Conservation (phyloP, 1,140 invertebrate genomes). For the Maconellicoccus hirsutus region DNA sequence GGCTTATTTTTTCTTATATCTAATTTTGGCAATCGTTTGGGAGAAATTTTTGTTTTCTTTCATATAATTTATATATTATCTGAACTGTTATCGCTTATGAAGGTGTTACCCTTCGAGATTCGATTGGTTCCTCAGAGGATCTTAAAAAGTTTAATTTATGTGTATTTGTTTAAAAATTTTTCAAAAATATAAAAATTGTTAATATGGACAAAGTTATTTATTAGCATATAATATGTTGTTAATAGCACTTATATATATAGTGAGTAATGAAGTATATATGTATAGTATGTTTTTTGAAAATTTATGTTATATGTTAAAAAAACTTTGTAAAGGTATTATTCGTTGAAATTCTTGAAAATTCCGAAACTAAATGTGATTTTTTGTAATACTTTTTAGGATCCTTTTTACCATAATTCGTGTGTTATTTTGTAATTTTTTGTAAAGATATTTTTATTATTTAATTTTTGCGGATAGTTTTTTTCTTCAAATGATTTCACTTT, state of each 20-base stretch:
- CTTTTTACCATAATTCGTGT: background rate
- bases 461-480: background rate
- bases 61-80: background rate
- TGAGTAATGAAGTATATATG: background rate
- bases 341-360: conserved; percentile 1
- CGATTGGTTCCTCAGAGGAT: conserved; percentile 6
- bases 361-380: background rate
- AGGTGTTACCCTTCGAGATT: background rate
- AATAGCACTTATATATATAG: background rate
- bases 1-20: background rate
- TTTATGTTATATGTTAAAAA: background rate
- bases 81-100: background rate
- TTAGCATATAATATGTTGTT: background rate
- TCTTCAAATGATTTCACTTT: background rate
- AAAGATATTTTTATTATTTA: background rate
- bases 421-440: conserved; percentile 4
- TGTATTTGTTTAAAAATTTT: background rate
- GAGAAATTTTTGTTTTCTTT: background rate
- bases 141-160: conserved; percentile 18
- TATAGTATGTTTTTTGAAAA: background rate
- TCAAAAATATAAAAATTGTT: background rate
- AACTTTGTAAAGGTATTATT: background rate
- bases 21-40: background rate
- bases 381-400: background rate
- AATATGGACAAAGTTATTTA: background rate